Conservation (phyloP, 35 echinoderm and acorn worm genomes). For the Strongylocentrotus purpuratus region DNA sequence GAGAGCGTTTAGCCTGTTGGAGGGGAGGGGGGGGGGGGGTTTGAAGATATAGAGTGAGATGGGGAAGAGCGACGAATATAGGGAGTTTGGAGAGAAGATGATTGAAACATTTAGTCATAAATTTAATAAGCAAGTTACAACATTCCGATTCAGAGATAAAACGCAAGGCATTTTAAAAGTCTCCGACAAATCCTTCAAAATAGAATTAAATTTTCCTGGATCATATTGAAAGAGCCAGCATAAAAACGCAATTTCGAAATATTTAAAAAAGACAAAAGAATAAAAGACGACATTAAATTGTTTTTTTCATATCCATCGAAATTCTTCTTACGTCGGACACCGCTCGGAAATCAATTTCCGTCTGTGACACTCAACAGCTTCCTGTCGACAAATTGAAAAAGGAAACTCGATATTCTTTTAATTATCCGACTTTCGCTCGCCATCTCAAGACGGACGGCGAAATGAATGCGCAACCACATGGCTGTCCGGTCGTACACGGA, state of each 20-base stretch:
- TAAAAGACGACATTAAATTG: background rate
- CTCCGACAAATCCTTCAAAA: background rate
- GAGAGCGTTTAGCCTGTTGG: background rate
- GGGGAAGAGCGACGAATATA: no score
- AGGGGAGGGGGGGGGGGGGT: background rate
- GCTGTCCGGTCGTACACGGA: background rate
- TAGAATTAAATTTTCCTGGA: background rate
- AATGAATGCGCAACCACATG: background rate
- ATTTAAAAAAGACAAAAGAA: background rate
- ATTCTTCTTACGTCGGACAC: background rate
- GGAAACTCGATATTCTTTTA: constrained; percentile 46
- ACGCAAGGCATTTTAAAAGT: background rate
- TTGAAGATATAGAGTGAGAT: background rate
- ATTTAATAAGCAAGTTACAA: background rate
- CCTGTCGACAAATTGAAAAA: constrained; percentile 26
- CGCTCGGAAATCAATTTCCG: constrained; percentile 29
- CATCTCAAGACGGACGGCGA: background rate
- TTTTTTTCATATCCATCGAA: background rate
- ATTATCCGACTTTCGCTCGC: constrained; percentile 18
- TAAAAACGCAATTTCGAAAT: background rate
- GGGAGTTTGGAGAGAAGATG: no score
- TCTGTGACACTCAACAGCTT: constrained; percentile 12
- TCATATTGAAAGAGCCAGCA: background rate
- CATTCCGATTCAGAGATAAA: background rate
- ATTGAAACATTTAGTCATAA: background rate